Base-by-base conservation (phyloP, 2,113 vertebrate species). In the Seriola dumerili region DNA sequence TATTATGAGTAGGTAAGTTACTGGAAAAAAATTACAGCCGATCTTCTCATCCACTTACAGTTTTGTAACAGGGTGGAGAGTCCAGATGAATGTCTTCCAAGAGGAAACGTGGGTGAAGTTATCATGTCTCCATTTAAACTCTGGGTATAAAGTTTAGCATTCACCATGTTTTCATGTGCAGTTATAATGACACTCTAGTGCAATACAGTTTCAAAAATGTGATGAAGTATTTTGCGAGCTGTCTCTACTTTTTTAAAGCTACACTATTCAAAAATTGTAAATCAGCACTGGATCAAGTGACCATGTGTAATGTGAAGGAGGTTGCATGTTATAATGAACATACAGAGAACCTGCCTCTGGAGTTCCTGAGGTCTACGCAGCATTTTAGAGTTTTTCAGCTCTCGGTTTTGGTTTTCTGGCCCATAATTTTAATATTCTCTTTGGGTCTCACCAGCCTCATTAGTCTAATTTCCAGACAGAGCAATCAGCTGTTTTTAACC, bases 361-460 rank as follows among this genome's bases (percentile, higher is more conserved):
- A 55, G 3, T 55, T 52, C 50, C 50, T 25, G 44, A 38, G 12
- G 13, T 75, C 50, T 25, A 17, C 6, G 16, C 29, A 52, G 8
- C 21, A 42, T 76, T 76, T 23, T 25, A 44, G 7, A 8, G 25
- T 36, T 52, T 78, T 59, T 13, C 8, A 25, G 55, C 42, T 67
- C 38, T 23, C 14, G 52, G 9, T 29, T 40, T 38, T 69, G 16
- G 29, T 29, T 29, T 29, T 29, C 29, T 29, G 29, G 29, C 29
- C 29, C 29, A 21, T 36, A 72, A 52, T 38, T 42, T 54, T 52
- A n/a, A 34, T 52, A 12, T 64, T 36, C 17, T 50, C 6, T 61
- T 52, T 74, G 38, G 46, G 52, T 59, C 44, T 65, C 44, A 61
- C 65, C 50, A 67, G 61, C 52, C 36, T 67, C 72, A 69, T 76